Base-by-base conservation (phyloP, 2,113 vertebrate genomes). In the Symphodus melops region DNA sequence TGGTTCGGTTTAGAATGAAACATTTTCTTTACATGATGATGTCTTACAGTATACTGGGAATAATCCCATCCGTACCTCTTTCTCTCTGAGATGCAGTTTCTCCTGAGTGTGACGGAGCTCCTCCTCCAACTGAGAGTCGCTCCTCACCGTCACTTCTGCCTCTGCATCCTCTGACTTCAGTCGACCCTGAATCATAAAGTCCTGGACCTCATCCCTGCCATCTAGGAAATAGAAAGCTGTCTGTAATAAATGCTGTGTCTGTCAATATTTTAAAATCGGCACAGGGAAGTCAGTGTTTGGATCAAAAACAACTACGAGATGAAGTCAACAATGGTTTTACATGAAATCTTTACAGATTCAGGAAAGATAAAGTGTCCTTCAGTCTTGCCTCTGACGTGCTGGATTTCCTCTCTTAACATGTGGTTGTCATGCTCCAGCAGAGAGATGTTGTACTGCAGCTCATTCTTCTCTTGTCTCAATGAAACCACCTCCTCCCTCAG, bases 351-450 rank as follows among this genome's bases (percentile, higher is more conserved):
- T 25, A 42, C 9, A 12, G 41, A 42, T 39, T 39, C 37, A 42
- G 12, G 12, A 42, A 9, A 42, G 41, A 11, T 16, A 42, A 10
- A 28, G 4, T 9, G 33, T 61, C 17, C 8, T 0, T 20, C 2
- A 4, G 8, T 60, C 76, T 86, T 68, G 80, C 94, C 91, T 89
- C 42, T 85, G 5, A 89, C 59, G 5, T 81, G 61, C 52, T 82
- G 81, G 55, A 95, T 82, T 41, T 90, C 90, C 2, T 90, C 75
- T 52, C 80, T 91, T 53, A 93, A 76, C 28, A 65, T 74, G 28
- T 93, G 69, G 66, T 93, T 93, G 82, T 97, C 93, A n/a, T 94
- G 82, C 56, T 94, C 93, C 54, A 98, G 82, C 59, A 85, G 42
- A 28, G 87, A 77, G 8, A 94, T 86, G 48, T 68, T 80, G 46